These are phyloP conservation scores for Alsophila aescularia DNA, from an alignment of 2,888 invertebrate genomes.

Conservation along the genomic window DNA sequence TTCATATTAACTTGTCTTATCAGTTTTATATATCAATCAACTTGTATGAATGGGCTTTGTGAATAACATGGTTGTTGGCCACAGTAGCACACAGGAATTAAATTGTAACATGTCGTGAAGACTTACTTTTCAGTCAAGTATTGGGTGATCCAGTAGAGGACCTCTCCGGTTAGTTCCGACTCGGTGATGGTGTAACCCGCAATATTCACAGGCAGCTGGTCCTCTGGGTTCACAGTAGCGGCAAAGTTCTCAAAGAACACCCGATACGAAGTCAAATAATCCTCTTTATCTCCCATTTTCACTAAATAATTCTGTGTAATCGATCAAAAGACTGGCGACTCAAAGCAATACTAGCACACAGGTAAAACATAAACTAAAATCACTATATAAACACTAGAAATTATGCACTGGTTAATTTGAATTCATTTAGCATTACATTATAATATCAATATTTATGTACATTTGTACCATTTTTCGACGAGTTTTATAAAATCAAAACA, in stretches of 20 bases:
- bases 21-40: constrained; percentile 38
- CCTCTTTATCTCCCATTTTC: constrained; percentile 85
- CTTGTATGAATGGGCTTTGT: constrained; percentile 23
- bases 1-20: constrained; percentile 38
- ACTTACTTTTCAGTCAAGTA: constrained; percentile 91
- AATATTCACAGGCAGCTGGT: constrained; percentile 90
- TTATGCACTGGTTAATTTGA: constrained; percentile 43
- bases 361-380: constrained; percentile 36
- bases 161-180: constrained; percentile 89
- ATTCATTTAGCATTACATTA: constrained; percentile 42
- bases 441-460: constrained; percentile 37
- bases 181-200: constrained; percentile 88
- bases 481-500: constrained; percentile 64
- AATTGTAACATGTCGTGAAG: neutral
- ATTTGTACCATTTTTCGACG: constrained; percentile 27
- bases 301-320: constrained; percentile 50
- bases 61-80: neutral
- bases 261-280: constrained; percentile 88
- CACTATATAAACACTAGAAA: constrained; percentile 34
- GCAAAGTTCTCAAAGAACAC: constrained; percentile 90
- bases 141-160: constrained; percentile 90
- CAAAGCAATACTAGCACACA: constrained; percentile 36
- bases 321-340: constrained; percentile 48
- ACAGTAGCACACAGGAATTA: neutral
- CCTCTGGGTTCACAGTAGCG: constrained; percentile 87